Percentiles rank a stretch among this genome's conserved stretches.
Evolutionary conservation across 2,888 invertebrate genomes (phyloP).

Genomic region (Apodemia mormo): DNA sequence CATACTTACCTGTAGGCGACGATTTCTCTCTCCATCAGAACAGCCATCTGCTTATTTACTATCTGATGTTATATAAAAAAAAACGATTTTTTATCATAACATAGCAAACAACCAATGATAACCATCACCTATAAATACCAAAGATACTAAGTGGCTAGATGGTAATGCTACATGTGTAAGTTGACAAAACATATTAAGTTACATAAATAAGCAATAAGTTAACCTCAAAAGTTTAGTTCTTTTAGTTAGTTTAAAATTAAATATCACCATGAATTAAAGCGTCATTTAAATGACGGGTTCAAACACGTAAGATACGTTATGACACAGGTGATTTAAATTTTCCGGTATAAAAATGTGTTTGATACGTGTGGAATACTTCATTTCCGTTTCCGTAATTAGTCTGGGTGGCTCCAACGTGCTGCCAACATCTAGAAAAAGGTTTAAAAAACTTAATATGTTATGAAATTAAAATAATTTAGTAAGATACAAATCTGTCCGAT

Average conservation of each 20-base stretch:
- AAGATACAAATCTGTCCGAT: too few species aligned
- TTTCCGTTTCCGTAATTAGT: slow-evolving; percentile 8
- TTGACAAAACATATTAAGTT: too few species aligned
- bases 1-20: too few species aligned
- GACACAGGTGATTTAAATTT: slow-evolving; percentile 13
- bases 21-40: too few species aligned
- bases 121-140: too few species aligned
- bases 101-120: too few species aligned
- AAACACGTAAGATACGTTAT: not conserved
- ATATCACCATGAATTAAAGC: not conserved
- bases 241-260: not conserved
- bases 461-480: not conserved
- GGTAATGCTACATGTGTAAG: too few species aligned
- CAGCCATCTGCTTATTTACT: too few species aligned
- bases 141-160: too few species aligned
- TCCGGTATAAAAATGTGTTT: slow-evolving; percentile 13
- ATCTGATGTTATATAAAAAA: too few species aligned
- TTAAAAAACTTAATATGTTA: not conserved
- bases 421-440: not conserved
- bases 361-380: slow-evolving; percentile 8
- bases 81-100: too few species aligned
- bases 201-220: too few species aligned
- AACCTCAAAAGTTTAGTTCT: not conserved
- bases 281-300: not conserved
- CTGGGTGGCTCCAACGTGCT: not conserved